Conservation (phyloP, 2,888 invertebrate species). For the Bimastos eiseni region DNA sequence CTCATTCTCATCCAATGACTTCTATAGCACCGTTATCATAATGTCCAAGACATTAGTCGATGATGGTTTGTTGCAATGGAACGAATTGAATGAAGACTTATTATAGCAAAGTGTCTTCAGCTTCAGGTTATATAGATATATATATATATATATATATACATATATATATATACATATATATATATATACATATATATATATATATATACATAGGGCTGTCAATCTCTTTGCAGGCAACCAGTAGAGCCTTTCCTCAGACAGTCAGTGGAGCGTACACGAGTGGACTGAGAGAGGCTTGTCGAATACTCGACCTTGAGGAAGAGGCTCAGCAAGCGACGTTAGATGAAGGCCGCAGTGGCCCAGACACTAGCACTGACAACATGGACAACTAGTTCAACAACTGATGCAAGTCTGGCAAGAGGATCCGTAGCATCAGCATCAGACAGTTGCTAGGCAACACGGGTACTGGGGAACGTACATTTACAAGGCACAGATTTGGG, state of each 20-base stretch:
- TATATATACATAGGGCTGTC: not conserved
- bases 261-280: slow-evolving; percentile 64
- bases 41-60: too few species aligned
- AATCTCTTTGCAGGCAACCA: slow-evolving; percentile 60
- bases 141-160: too few species aligned
- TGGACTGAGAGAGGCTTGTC: slow-evolving; percentile 62
- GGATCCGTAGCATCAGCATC: not conserved
- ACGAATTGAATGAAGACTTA: too few species aligned
- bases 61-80: too few species aligned
- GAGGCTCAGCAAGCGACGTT: not conserved
- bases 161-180: too few species aligned
- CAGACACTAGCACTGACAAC: not conserved
- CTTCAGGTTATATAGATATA: too few species aligned
- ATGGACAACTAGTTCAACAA: not conserved
- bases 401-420: not conserved
- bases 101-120: not conserved
- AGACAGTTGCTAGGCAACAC: not conserved
- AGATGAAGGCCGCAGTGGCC: not conserved
- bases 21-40: too few species aligned
- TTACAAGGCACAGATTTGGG: not conserved
- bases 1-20: too few species aligned
- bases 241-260: slow-evolving; percentile 63
- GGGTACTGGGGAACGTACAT: not conserved
- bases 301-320: slow-evolving; percentile 45
- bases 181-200: not conserved